These are phyloP conservation scores for Scylla paramamosain DNA, from an alignment of 1,140 invertebrate species.

Conservation along the genomic window DNA sequence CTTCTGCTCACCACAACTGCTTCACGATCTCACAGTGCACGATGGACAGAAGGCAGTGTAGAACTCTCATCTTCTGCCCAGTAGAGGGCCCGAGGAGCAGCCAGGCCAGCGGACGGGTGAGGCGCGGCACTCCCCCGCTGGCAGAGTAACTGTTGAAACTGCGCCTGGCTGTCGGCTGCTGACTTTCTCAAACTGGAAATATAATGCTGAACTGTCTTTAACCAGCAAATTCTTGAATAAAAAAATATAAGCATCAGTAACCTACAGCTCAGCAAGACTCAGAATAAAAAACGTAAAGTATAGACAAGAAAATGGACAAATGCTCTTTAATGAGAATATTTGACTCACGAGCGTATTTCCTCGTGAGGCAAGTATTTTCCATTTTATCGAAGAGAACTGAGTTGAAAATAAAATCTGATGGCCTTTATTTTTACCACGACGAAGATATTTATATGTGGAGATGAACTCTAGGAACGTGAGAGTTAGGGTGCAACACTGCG, in stretches of 20 bases:
- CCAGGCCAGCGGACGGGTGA: background rate
- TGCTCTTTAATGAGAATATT: too few species aligned
- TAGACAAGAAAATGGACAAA: too few species aligned
- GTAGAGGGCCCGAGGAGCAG: background rate
- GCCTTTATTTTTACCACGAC: too few species aligned
- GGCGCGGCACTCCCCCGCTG: background rate
- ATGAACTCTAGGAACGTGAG: slow-evolving; percentile 30
- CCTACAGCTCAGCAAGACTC: too few species aligned
- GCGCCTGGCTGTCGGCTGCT: slow-evolving; percentile 5
- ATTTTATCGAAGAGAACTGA: too few species aligned
- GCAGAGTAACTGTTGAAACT: slow-evolving; percentile 1
- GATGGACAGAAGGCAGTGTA: background rate
- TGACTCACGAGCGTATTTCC: too few species aligned
- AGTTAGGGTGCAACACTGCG: slow-evolving; percentile 36
- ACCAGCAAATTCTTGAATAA: background rate
- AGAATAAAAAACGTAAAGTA: too few species aligned
- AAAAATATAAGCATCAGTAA: background rate
- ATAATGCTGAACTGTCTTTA: background rate
- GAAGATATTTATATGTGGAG: background rate
- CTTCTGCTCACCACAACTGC: background rate
- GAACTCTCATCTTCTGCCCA: background rate
- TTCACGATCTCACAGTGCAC: background rate
- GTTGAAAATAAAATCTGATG: too few species aligned
- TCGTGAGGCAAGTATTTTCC: too few species aligned
- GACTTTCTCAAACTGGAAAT: background rate